Percentiles rank a stretch among this genome's conserved stretches.
These are phyloP conservation scores for Phyllostomus discolor DNA, from an alignment of 2,113 vertebrate species.

Conservation along the genomic window DNA sequence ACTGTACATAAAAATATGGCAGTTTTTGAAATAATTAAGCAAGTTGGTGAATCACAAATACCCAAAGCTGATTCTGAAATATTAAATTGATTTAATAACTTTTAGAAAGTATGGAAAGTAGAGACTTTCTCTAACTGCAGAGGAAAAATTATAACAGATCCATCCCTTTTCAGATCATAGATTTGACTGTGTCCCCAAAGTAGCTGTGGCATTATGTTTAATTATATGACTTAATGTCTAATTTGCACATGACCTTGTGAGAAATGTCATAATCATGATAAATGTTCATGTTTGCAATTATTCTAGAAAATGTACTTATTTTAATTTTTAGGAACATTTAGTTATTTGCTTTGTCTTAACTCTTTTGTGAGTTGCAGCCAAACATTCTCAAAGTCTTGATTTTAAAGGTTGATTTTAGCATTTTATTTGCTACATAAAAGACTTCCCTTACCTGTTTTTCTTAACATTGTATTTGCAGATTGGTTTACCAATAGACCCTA, in stretches of 20 bases:
- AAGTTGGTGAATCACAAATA: not conserved
- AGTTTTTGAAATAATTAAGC: constrained; percentile 33
- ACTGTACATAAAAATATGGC: not conserved
- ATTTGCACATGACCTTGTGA: not conserved
- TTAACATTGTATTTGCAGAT: not conserved
- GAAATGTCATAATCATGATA: not conserved
- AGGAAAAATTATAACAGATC: not conserved
- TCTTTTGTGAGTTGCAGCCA: constrained; percentile 7
- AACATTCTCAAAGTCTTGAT: not conserved
- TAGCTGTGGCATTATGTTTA: not conserved
- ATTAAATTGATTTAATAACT: constrained; percentile 2
- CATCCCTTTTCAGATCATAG: not conserved
- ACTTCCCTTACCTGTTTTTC: not conserved
- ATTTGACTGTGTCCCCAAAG: not conserved
- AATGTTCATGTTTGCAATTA: not conserved
- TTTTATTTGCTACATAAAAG: not conserved
- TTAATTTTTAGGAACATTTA: constrained; percentile 18
- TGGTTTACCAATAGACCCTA: not conserved
- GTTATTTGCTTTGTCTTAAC: not conserved
- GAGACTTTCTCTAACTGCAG: not conserved
- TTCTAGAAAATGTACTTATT: not conserved
- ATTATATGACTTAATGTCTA: too few relatives aligned
- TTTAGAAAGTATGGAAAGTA: not conserved
- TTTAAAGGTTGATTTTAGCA: constrained; percentile 13
- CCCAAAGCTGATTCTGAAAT: not conserved